Evolutionary conservation across 2,797 vertebrate species (phyloP).

Genomic region (Octomys mimax): DNA sequence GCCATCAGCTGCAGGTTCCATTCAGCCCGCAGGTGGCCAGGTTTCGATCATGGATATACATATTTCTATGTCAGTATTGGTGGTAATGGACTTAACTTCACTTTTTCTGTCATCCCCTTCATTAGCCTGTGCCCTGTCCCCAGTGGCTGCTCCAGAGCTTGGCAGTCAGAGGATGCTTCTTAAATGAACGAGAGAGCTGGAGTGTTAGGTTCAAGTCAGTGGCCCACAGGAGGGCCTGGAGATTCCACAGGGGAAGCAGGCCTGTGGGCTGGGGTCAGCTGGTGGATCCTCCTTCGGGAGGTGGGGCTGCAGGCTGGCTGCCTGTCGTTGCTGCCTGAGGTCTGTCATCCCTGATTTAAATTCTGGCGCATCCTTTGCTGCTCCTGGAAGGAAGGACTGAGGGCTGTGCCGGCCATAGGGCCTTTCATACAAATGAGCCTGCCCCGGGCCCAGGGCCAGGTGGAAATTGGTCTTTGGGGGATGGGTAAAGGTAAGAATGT

Average conservation of each 20-base stretch:
- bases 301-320: not conserved
- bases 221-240: not conserved
- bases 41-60: not conserved
- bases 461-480: slow-evolving; percentile 40
- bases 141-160: not conserved
- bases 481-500: slow-evolving; percentile 63
- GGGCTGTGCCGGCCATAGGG: not conserved
- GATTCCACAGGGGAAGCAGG: not conserved
- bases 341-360: slow-evolving; percentile 18
- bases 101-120: slow-evolving; percentile 5
- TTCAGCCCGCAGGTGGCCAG: slow-evolving; percentile 1
- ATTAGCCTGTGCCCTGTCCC: not conserved
- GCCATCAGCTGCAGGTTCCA: slow-evolving; percentile 65
- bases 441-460: slow-evolving; percentile 58
- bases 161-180: not conserved
- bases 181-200: not conserved
- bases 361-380: not conserved
- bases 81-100: slow-evolving; percentile 58
- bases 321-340: not conserved
- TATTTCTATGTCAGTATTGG: slow-evolving; percentile 42
- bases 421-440: slow-evolving; percentile 62
- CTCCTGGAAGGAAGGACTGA: not conserved
- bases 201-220: not conserved
- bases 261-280: not conserved
- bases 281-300: not conserved